phyloP scores from a whole-genome alignment of 2,113 vertebrate genomes.

The Australoheros scitulus region DNA sequence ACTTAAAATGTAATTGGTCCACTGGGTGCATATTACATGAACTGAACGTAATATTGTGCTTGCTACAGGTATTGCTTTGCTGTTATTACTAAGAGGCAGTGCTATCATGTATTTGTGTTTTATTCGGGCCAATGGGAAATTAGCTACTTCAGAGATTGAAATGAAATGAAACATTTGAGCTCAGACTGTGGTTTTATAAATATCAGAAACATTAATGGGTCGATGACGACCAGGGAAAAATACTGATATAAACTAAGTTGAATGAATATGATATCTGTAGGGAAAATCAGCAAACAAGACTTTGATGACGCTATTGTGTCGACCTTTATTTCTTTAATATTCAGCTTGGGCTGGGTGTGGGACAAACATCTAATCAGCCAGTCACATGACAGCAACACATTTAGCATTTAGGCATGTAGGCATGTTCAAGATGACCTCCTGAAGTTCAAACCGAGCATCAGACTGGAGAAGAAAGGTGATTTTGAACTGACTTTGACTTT shows the following conservation, averaged over 20 bases:
- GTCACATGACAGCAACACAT: neutral
- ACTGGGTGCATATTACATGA: no score
- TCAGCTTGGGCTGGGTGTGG: no score
- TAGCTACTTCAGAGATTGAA: neutral
- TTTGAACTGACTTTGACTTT: neutral
- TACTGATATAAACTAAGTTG: no score
- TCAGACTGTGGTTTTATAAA: neutral
- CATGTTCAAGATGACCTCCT: neutral
- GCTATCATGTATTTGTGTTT: slow-evolving; percentile 2
- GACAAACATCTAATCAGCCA: neutral
- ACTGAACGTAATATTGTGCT: no score
- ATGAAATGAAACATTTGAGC: neutral
- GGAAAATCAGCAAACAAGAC: no score
- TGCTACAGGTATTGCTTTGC: neutral
- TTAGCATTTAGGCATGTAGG: no score
- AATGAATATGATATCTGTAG: no score
- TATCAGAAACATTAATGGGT: no score
- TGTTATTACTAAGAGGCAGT: neutral
- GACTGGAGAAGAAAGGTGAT: neutral
- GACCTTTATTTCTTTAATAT: no score
- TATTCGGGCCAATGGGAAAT: neutral
- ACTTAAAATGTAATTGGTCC: no score
- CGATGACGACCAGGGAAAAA: no score
- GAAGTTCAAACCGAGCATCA: neutral
- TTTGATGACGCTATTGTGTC: no score